These are phyloP conservation scores for Scolopax mira DNA, from an alignment of 2,113 vertebrate genomes.

Conservation along the genomic window DNA sequence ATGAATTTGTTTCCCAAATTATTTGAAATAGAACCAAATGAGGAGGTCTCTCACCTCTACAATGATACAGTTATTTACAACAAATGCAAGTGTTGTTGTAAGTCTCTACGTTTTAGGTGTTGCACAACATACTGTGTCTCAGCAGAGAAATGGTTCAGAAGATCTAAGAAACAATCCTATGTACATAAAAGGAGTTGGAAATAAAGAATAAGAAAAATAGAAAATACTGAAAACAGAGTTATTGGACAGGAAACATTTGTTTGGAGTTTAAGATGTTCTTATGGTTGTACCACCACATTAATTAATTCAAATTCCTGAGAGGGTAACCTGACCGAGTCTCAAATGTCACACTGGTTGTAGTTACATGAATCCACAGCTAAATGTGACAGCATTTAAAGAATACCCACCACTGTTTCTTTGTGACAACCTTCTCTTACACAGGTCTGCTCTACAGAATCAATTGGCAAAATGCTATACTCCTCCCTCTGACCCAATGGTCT, in stretches of 20 bases:
- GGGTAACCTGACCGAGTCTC: neutral
- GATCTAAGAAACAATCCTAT: neutral
- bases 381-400: neutral
- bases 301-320: neutral
- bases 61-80: neutral
- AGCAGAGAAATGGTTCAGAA: neutral
- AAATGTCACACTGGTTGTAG: neutral
- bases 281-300: neutral
- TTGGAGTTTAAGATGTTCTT: neutral
- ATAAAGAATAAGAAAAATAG: neutral
- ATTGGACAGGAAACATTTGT: neutral
- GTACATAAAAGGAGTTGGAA: neutral
- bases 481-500: neutral
- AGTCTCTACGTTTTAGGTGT: neutral
- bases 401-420: neutral
- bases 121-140: neutral
- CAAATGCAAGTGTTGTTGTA: neutral
- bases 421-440: neutral
- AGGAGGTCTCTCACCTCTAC: neutral
- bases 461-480: neutral
- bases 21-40: neutral
- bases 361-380: neutral
- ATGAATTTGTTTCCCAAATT: neutral
- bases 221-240: neutral
- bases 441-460: neutral